Evolutionary conservation across 64 coral and sea anemone genomes (phyloP).

Genomic region (Hydrozoanthus tunicans): DNA sequence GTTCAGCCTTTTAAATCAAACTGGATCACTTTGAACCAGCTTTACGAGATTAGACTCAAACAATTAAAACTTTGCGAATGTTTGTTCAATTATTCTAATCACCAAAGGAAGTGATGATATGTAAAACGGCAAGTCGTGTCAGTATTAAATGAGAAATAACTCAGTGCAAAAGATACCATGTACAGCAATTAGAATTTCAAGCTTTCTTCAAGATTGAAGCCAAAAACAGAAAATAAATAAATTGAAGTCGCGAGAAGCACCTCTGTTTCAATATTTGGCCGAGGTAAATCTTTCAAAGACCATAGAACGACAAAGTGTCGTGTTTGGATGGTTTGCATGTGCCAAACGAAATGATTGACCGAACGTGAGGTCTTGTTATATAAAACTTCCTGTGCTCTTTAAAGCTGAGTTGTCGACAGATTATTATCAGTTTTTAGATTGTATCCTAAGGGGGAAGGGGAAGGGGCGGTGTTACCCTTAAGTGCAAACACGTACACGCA

Average conservation of each 20-base stretch:
- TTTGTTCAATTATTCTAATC: conserved; percentile 33
- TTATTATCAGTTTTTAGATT: background rate
- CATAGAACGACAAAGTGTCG: background rate
- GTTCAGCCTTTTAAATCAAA: too few relatives aligned
- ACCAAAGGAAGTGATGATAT: conserved; percentile 1
- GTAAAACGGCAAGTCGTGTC: background rate
- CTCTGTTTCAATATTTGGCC: background rate
- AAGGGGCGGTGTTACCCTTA: too few relatives aligned
- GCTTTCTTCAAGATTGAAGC: too few relatives aligned
- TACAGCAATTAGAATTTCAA: too few relatives aligned
- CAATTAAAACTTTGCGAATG: conserved; percentile 12
- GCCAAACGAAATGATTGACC: conserved; percentile 7
- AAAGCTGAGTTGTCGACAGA: conserved; percentile 9
- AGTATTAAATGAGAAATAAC: background rate
- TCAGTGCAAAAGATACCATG: background rate
- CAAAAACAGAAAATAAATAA: too few relatives aligned
- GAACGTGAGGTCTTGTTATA: background rate
- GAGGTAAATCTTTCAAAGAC: background rate
- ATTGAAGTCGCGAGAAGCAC: background rate
- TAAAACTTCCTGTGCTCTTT: conserved; percentile 4
- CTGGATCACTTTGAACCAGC: background rate
- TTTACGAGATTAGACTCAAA: background rate
- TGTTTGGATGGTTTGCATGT: background rate
- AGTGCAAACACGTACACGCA: too few relatives aligned
- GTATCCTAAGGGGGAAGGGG: too few relatives aligned